Evolutionary conservation across 1,140 invertebrate species (phyloP).

Genomic region (Alviniconcha marisindica): DNA sequence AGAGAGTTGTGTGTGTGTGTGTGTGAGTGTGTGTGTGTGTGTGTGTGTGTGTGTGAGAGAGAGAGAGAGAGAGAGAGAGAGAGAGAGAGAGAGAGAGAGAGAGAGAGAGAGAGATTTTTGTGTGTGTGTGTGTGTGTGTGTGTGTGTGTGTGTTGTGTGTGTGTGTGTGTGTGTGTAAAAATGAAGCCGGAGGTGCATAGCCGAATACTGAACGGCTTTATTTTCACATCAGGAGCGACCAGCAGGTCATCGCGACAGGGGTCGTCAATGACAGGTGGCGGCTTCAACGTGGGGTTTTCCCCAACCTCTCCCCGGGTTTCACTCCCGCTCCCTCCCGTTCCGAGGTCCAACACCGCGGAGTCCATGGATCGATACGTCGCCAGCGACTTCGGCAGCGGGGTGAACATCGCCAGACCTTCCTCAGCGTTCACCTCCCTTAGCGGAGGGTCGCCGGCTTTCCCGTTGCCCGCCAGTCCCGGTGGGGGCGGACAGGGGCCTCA

Average conservation of each 20-base stretch:
- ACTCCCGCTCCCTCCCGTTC: conserved; percentile 26
- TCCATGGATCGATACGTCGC: neutral
- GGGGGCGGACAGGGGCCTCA: too few species aligned
- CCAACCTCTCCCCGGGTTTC: neutral
- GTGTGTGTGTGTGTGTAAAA: too few species aligned
- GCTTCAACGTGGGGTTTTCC: neutral
- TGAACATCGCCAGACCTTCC: neutral
- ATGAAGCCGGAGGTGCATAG: too few species aligned
- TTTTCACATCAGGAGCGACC: too few species aligned
- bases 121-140: neutral
- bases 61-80: conserved; percentile 25
- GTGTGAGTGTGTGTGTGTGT: too few species aligned
- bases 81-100: conserved; percentile 26
- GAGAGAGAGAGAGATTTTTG: neutral
- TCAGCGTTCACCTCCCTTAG: neutral
- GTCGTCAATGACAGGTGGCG: neutral
- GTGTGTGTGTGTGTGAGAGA: neutral
- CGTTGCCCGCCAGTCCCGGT: neutral
- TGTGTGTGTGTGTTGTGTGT: neutral
- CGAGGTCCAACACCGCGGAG: neutral
- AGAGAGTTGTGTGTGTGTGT: too few species aligned
- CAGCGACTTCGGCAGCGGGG: neutral
- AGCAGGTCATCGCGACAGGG: too few species aligned
- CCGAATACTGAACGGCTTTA: neutral
- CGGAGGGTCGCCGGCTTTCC: neutral